Base-by-base conservation (phyloP, 2,113 vertebrate genomes). In the Equus quagga region DNA sequence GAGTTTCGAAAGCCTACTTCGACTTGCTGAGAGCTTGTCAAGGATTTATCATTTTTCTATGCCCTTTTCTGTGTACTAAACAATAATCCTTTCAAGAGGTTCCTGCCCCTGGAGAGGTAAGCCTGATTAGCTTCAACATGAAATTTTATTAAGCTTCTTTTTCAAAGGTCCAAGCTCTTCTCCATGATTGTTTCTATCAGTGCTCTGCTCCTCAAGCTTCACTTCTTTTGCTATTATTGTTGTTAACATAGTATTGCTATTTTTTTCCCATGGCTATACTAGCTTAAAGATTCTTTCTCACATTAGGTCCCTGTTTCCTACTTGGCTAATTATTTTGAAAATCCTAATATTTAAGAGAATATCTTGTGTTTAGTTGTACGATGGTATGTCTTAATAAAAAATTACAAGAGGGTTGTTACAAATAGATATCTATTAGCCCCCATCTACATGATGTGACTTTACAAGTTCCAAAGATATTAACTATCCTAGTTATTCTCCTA, bases 1-100 rank as follows among this genome's bases (percentile, higher is more conserved):
- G 13, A 58, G 28, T 62, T 89, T 93, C 64, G 36, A 88, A 75
- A 18, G 11, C 26, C 10, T 84, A 41, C 54, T 78, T 60, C 11
- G 5, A 85, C 58, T 96, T 85, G 41, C 81, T 75, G 56, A 81
- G 67, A 81, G 56, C 31, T 67, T 91, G 58, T 65, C 81, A 91
- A 44, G 89, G 46, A 85, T 28, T 60, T 3, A 54, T n/a, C 2
- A 65, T 51, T 81, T 72, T 83, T 80, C 36, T 82, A 2, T 82
- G 36, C 28, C 17, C 6, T 78, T 88, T 95, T 82, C 58, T 80
- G 13, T 60, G 24, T 93, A 60, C 3, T 67, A 2, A 93, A 75
- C 36, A 73, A 67, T 65, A 73, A 58, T 97, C 8, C 14, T 88
- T 92, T 89, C 2, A 67, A 44, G 19, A 41, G 72, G 3, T 33